Evolutionary conservation across 2,113 vertebrate species (phyloP).

Genomic region (Patagioenas fasciata): DNA sequence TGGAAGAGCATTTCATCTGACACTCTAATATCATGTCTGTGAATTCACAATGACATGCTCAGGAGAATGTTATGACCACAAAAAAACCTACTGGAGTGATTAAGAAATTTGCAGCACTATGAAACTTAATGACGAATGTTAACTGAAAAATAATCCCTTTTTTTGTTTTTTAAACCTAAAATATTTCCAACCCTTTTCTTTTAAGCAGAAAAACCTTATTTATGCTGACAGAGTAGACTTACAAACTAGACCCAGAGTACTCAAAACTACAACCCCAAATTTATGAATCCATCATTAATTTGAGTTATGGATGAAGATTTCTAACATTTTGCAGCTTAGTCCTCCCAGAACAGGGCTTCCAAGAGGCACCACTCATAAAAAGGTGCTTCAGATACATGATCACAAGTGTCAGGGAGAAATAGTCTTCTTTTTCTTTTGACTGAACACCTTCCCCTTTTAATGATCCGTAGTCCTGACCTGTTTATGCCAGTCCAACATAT

Average conservation of each 20-base stretch:
- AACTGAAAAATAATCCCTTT: neutral
- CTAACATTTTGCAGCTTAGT: neutral
- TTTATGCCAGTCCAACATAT: neutral
- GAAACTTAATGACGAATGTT: neutral
- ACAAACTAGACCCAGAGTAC: neutral
- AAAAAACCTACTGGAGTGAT: neutral
- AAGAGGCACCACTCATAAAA: neutral
- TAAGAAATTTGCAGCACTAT: neutral
- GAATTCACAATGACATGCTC: slow-evolving; percentile 32
- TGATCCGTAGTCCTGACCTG: neutral
- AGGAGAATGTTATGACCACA: slow-evolving; percentile 1
- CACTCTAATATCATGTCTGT: neutral
- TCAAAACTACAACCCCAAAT: neutral
- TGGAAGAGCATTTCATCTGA: slow-evolving; percentile 39
- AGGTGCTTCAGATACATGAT: neutral
- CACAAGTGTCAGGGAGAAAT: neutral
- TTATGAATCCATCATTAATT: neutral
- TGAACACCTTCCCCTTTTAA: neutral
- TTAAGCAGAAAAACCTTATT: neutral
- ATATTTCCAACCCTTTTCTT: neutral
- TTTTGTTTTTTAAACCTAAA: neutral
- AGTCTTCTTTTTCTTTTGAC: neutral
- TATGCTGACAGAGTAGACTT: neutral
- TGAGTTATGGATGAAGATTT: neutral
- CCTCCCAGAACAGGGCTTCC: neutral